Evolutionary conservation across 1,140 invertebrate genomes (phyloP), one percentile per base, ranked within the genome.

Genomic region (Lysiphlebus fabarum): DNA sequence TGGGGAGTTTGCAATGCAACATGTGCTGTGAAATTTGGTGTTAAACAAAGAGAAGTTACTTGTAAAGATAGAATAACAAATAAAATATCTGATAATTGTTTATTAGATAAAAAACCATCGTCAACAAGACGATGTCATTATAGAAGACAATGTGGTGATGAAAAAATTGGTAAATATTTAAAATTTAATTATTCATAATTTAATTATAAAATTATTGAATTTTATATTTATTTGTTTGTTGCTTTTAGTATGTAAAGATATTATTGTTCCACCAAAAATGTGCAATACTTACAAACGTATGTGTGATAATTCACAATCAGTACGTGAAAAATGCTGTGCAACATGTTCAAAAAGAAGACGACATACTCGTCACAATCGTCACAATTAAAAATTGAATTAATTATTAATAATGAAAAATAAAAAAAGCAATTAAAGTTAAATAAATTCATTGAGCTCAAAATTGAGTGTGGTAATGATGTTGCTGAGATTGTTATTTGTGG

Each of bases 1-100:
- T 75, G 73, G 73, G 67, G 66, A 40, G 49, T 62, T 6, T 75
- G 73, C 53, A 73, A 75, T 43, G 69, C 73, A 12, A 74, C 67
- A 7, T 75, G 73, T 12, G 48, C 59, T 8, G n/a, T 47, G 5
- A 75, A 68, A 55, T 62, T 64, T 12, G 73, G 73, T 7, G 44
- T 72, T 11, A 75, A 73, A 45, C 60, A 47, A 6, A 65, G 73
- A 12, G 63, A 69, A 44, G 67, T 75, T 6, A 63, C 64, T 42
- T 75, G 73, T 56, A 66, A 65, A 26, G 71, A 74, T 58, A 69
- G 70, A 56, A 58, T 57, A 41, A 72, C 68, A 11, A 69, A 73
- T 43, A 62, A 62, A 37, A 11, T 59, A 2, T 70, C 73, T 6
- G 53, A 67, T 14, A 71, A 75, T 59, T 75, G 73, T 53, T 69